Evolutionary conservation across 2,888 invertebrate genomes (phyloP), one percentile per base, ranked within the genome.

Genomic region (Drosophila lutescens): DNA sequence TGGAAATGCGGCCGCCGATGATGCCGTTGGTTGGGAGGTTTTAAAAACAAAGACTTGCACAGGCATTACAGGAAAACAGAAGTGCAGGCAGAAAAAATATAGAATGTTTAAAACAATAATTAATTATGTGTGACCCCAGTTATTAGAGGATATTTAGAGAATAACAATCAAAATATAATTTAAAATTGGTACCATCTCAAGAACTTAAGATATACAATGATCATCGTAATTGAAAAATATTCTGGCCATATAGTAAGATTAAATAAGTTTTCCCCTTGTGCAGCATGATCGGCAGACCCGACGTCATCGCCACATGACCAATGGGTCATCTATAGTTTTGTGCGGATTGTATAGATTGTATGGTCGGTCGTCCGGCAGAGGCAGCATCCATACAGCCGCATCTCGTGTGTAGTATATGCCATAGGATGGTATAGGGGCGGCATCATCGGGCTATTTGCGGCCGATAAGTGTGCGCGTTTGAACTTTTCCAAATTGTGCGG

Each of bases 401-500:
- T 47, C 10, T 2, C 10, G 10, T 15, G 47, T 47, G 12, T 51
- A 61, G 36, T 61, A 71, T 44, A 23, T 15, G 41, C 12, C 17
- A 34, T 60, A 40, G 65, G 17, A 44, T 59, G 36, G 41, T 55
- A 55, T 49, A 49, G 54, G 56, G 61, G 56, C 63, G 63, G 65
- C 72, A 73, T 73, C 74, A 73, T 66, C 53, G 41, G 55, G 67
- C 81, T 83, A 86, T 80, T 86, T 82, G 67, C 51, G 79, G 75
- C 79, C 56, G 34, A 70, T 56, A 86, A 86, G 80, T 82, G 86
- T 86, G 83, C 78, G 77, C 86, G 72, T 86, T 76, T 80, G 75
- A 83, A 83, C 80, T 80, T 75, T 77, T 59, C 56, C 60, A 74
- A 78, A 80, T 50, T 63, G 62, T 69, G 61, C 59, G 66, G 62